Base-by-base conservation (phyloP, 2,113 vertebrate species). In the Forbesichthys agassizii region DNA sequence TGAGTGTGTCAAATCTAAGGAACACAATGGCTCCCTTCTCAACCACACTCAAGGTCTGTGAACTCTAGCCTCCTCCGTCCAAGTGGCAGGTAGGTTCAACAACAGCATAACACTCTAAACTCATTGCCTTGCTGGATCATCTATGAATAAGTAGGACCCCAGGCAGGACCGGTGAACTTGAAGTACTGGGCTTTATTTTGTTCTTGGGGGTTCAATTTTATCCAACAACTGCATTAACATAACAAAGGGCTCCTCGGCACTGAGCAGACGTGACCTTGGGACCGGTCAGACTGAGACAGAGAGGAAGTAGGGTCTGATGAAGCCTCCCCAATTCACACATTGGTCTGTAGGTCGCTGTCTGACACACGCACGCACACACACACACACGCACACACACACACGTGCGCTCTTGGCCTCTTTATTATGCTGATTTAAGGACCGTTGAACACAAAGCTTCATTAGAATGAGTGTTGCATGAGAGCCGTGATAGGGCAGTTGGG, bases 371-470 rank as follows among this genome's bases (percentile, higher is more conserved):
- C 55, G 14, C 58, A 36, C 58, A 36, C 13, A 57, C 27, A 59
- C 57, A 33, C 3, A 46, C 9, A n/a, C n/a, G n/a, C 14, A 58
- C 16, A 59, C 56, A 16, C 9, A 11, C 59, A 61, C 68, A 78
- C 65, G 61, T 69, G 69, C 2, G 27, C 72, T 71, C 81, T 53
- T 18, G 66, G 64, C 69, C 71, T 77, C 70, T 89, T 92, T 89
- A 80, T 91, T 84, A 91, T 92, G 91, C 83, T 88, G 91, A 91
- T 90, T 83, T 87, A 85, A 88, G 77, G 84, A 74, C 69, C 80
- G 74, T 73, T 77, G 73, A 84, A 88, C 83, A 84, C 81, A 70
- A 55, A 80, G 73, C 82, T 77, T 74, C 75, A 52, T 82, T 85
- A 72, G 76, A 86, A 79, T 74, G 66, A 82, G 75, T 66, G 77